Conservation (phyloP, 2,797 vertebrate genomes). For the Gymnothorax reevesii region DNA sequence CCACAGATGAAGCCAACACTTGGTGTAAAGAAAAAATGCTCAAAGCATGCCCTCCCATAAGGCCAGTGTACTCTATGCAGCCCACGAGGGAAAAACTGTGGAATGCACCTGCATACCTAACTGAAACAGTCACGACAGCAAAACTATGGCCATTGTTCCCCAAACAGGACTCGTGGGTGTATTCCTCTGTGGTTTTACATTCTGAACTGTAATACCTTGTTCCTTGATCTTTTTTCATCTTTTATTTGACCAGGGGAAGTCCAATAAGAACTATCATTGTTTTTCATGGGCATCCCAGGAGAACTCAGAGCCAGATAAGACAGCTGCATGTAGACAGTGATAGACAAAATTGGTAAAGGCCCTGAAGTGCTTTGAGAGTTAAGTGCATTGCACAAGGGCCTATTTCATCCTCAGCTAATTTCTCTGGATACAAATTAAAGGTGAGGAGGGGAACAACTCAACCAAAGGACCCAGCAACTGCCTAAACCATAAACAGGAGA, state of each 20-base stretch:
- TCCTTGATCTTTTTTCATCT: neutral
- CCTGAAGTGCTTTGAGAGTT: too few species aligned
- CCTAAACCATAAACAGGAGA: neutral
- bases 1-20: neutral
- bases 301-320: too few species aligned
- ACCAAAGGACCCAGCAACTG: neutral
- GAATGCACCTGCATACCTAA: slow-evolving; percentile 65
- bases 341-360: too few species aligned
- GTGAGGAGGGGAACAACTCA: too few species aligned
- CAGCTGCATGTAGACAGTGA: too few species aligned
- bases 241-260: too few species aligned
- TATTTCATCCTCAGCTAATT: too few species aligned
- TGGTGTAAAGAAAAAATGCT: neutral
- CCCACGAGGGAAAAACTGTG: slow-evolving; percentile 51
- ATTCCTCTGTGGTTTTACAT: slow-evolving; percentile 21
- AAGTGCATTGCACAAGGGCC: too few species aligned
- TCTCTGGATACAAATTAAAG: too few species aligned
- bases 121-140: slow-evolving; percentile 68
- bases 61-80: slow-evolving; percentile 46
- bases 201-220: neutral
- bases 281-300: too few species aligned
- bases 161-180: slow-evolving; percentile 48
- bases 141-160: slow-evolving; percentile 53
- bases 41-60: slow-evolving; percentile 8
- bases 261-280: too few species aligned